Base-by-base conservation (phyloP, 1,140 invertebrate species). In the Drosophila persimilis region DNA sequence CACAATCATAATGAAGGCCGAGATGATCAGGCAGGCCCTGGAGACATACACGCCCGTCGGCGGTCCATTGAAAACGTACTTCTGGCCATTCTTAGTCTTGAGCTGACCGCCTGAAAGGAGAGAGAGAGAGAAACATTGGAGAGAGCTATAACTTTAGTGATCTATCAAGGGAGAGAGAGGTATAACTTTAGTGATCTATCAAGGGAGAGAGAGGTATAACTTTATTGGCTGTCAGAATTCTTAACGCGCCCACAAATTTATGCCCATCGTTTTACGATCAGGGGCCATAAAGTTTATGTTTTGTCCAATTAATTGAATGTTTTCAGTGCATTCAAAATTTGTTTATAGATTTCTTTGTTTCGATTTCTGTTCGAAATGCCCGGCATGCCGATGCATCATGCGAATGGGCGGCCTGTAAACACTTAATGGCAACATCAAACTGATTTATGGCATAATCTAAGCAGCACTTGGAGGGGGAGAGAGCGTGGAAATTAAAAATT, bases 31-130 rank as follows among this genome's bases (percentile, higher is more conserved):
- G 29, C 90, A 91, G 8, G 74, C 53, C 56, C 65, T 89, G 8
- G 90, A 81, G 8, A 91, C 88, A 71, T 85, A 91, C 2, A 90
- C 77, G 17, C 90, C 90, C 43, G 89, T 86, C 7, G 89, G 89
- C 44, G 65, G 74, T 2, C 90, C 89, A 62, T 91, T 91, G 58
- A 91, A 90, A 9, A 91, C 80, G 63, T 91, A 91, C 71, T 91
- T 91, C 61, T 91, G 90, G 15, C 90, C 90, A 64, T 91, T 91
- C 48, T 91, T 91, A 17, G 90, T 90, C 76, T 91, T 91, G 2
- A 91, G 70, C 48, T 91, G 90, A 26, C 90, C 90, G 44, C 90
- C 90, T 91, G 73, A 0, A 66, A 58, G 39, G 24, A 15, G 46
- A 70, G 7, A 65, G 44, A 45, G 31, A 45, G 20, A n/a, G 31